A percentile compares a stretch with the other conserved stretches of the same genome.
phyloP scores from a whole-genome alignment of 2,797 vertebrate species.

The Helicolenus hilgendorfi region DNA sequence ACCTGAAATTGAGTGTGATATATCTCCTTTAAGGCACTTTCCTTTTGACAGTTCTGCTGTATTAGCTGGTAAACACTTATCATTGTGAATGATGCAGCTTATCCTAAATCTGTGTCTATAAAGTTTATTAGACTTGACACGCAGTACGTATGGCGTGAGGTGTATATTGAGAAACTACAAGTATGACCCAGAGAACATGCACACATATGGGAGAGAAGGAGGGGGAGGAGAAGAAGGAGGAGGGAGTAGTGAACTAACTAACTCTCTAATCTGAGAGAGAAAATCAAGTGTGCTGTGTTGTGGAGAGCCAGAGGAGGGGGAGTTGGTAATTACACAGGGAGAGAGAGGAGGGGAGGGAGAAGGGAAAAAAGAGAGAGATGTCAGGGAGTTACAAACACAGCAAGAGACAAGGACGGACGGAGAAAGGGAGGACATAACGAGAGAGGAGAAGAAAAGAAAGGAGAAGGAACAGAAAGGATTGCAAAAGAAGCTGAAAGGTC shows the following conservation, averaged over 20 bases:
- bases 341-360: constrained; percentile 36
- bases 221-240: not conserved
- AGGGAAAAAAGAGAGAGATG: constrained; percentile 40
- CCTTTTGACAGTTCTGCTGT: not conserved
- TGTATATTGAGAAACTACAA: not conserved
- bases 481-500: not conserved
- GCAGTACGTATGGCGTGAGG: not conserved
- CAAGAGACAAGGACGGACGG: constrained; percentile 16
- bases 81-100: not conserved
- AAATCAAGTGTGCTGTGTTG: constrained; percentile 53
- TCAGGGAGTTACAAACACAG: constrained; percentile 55
- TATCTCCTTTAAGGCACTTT: not conserved
- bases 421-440: constrained; percentile 40
- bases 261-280: constrained; percentile 68
- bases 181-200: not conserved
- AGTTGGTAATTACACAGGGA: constrained; percentile 68
- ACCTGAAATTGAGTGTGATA: no score
- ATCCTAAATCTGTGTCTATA: not conserved
- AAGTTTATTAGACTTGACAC: not conserved
- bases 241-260: constrained; percentile 30
- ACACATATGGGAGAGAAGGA: not conserved
- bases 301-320: constrained; percentile 53
- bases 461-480: not conserved
- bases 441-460: not conserved
- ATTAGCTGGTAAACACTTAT: not conserved